Conservation (phyloP, 1,140 invertebrate genomes). For the Bombus pyrosoma region DNA sequence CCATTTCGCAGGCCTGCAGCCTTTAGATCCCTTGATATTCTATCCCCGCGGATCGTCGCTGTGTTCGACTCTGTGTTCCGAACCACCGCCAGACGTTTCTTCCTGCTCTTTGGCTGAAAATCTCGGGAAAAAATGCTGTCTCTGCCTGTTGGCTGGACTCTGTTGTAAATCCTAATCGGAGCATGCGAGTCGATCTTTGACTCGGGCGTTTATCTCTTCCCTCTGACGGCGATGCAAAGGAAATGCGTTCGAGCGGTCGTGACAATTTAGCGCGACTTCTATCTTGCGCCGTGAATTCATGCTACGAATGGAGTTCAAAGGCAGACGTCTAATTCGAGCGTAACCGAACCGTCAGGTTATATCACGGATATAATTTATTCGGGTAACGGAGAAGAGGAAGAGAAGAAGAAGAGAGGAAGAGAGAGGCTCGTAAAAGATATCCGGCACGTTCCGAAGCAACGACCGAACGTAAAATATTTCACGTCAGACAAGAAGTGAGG, state of each 20-base stretch:
- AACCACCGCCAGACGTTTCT: not conserved
- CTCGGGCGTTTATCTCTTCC: not conserved
- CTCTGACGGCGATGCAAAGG: not conserved
- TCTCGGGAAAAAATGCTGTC: not conserved
- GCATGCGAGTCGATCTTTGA: constrained; percentile 6
- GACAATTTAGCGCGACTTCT: constrained; percentile 13
- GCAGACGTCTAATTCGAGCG: constrained; percentile 20
- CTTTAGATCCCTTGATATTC: constrained; percentile 50
- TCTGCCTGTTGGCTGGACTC: not conserved
- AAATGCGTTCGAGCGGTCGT: not conserved
- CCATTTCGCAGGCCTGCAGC: constrained; percentile 50
- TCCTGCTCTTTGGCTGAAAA: not conserved
- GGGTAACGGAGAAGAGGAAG: not conserved
- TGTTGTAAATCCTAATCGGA: constrained; percentile 27
- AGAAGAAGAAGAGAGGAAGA: not conserved
- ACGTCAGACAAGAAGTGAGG: constrained; percentile 34
- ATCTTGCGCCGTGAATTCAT: not conserved
- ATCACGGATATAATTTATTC: constrained; percentile 36
- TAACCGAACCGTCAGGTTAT: not conserved
- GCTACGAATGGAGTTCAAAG: not conserved
- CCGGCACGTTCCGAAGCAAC: constrained; percentile 39
- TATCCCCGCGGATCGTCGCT: constrained; percentile 17
- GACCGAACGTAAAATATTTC: constrained; percentile 43
- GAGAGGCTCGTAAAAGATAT: constrained; percentile 19
- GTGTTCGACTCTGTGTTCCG: not conserved